phyloP scores from a whole-genome alignment of 2,888 invertebrate species.

The Ophion ellenae region DNA sequence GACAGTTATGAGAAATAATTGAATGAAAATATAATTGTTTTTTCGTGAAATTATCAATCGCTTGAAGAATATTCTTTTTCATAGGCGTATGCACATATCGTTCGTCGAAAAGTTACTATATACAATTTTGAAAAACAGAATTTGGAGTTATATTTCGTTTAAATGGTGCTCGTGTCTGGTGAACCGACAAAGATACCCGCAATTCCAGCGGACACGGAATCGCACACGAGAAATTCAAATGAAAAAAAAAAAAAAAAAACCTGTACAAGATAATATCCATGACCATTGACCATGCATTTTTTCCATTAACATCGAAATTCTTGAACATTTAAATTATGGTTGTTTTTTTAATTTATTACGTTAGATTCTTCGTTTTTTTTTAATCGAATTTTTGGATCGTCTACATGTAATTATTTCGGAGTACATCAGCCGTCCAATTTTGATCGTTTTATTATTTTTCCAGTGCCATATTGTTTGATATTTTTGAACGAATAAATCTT shows the following conservation, averaged over 20 bases:
- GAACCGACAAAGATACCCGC: not conserved
- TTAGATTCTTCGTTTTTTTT: constrained; percentile 7
- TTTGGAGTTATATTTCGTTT: not conserved
- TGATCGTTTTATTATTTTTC: constrained; percentile 30
- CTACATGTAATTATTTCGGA: constrained; percentile 14
- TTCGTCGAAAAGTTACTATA: not conserved
- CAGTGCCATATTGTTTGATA: constrained; percentile 48
- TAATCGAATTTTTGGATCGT: constrained; percentile 19
- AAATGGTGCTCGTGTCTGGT: constrained; percentile 15
- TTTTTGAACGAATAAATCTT: constrained; percentile 55
- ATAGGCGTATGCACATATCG: not conserved
- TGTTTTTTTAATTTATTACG: not conserved
- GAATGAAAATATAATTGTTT: not conserved
- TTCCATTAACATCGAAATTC: not conserved
- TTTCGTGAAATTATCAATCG: not conserved
- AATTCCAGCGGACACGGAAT: constrained; percentile 34
- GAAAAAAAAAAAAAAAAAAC: constrained; percentile 8
- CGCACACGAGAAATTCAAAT: constrained; percentile 33
- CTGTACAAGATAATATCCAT: constrained; percentile 42
- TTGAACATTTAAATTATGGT: constrained; percentile 9
- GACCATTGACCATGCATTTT: constrained; percentile 49
- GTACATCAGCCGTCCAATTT: constrained; percentile 26
- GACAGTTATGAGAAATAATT: not conserved
- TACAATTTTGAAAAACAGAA: not conserved
- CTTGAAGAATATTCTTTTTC: constrained; percentile 4